A percentile compares a stretch with the other conserved stretches of the same genome.
These are phyloP conservation scores for Intellagama lesueurii DNA, from an alignment of 2,797 vertebrate species.

Conservation along the genomic window DNA sequence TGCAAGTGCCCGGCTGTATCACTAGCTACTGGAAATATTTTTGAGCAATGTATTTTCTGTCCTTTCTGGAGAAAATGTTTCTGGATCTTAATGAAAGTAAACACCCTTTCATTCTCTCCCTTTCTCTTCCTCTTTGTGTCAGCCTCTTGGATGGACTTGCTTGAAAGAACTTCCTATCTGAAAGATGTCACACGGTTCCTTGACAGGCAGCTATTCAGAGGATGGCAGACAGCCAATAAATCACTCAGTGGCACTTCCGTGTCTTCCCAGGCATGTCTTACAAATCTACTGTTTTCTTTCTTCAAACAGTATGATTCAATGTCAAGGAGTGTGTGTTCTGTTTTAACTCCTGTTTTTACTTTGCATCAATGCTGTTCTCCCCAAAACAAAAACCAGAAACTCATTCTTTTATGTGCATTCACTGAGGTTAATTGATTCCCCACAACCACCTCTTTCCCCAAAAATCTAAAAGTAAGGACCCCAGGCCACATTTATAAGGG, in stretches of 20 bases:
- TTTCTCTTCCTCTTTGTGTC: constrained; percentile 19
- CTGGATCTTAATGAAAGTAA: constrained; percentile 40
- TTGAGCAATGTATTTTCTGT: constrained; percentile 2
- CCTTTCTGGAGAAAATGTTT: constrained; percentile 35
- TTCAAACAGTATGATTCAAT: constrained; percentile 37
- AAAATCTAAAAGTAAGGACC: constrained; percentile 24
- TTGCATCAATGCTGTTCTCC: not conserved
- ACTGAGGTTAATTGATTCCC: constrained; percentile 51
- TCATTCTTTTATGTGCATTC: not conserved
- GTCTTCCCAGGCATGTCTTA: constrained; percentile 34
- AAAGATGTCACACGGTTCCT: constrained; percentile 52
- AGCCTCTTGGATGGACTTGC: constrained; percentile 48
- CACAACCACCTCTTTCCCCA: constrained; percentile 32
- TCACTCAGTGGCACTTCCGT: constrained; percentile 48
- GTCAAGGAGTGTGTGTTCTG: constrained; percentile 50
- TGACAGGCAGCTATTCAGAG: constrained; percentile 62
- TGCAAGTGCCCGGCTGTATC: not conserved
- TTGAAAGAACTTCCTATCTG: constrained; percentile 59
- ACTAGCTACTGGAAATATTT: constrained; percentile 10
- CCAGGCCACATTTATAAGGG: constrained; percentile 24
- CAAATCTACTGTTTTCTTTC: constrained; percentile 38
- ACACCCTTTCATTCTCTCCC: constrained; percentile 21
- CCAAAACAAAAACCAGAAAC: not conserved
- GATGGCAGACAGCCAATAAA: constrained; percentile 61
- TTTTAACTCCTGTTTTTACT: constrained; percentile 53